Base-by-base conservation (phyloP, 2,888 invertebrate genomes). In the Monochamus alternatus region DNA sequence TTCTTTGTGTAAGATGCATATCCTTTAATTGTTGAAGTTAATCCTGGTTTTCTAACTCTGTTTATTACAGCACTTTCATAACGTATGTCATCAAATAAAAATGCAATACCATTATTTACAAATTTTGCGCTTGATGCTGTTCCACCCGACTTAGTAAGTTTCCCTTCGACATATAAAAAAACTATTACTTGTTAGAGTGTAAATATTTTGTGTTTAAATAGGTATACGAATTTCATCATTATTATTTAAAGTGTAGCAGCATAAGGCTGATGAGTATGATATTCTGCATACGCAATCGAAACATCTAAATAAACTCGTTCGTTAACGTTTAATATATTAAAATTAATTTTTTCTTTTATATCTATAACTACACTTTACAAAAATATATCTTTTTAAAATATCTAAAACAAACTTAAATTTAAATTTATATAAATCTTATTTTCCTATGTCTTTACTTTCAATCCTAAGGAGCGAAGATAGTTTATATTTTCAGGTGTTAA, bases 81-180 rank as follows among this genome's bases (percentile, higher is more conserved):
- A 2, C 55, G 52, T 3, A 52, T 55, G 32, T 63, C 62, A 31
- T 71, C 47, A 58, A 71, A 71, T 22, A 71, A 31, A 14, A 14
- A 66, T 5, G 66, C 66, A 5, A 51, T 14, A 32, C 7, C 3
- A 32, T 66, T 66, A 31, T 66, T 66, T 1, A 8, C 55, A 4
- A 55, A 14, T 9, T 66, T 55, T 10, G n/a, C 22, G 47, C 55
- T 10, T 3, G 32, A 5, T 9, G 12, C 51, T 9, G 8, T 22
- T n/a, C 5, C 51, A 14, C 43, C 38, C 38, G 43, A 30, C 3
- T 44, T 8, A 47, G 38, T 38, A 51, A 22, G 44, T 65, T 2
- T 47, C n/a, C n/a, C 65, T 47, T 65, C 47, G 9, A 65, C 22
- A 12, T 10, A 12, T 9, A n/a, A 65, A 47, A 8, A 47, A 65